Evolutionary conservation across 2,797 vertebrate species (phyloP), one percentile per base, ranked within the genome.

Genomic region (Galago senegalensis): DNA sequence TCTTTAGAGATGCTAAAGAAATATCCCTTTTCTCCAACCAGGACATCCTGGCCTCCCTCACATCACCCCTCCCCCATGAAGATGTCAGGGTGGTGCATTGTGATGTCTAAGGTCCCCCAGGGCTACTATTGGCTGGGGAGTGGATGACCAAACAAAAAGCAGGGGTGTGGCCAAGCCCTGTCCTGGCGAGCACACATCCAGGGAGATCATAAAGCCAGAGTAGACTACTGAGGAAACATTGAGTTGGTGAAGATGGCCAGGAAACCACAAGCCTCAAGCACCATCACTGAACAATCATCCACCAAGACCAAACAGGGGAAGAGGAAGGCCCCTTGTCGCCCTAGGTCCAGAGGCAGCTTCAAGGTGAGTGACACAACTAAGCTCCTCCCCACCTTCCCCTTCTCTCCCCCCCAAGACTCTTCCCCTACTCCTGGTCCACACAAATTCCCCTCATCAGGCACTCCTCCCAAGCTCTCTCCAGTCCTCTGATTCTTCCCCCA

Each of bases 121-220:
- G 21, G 46, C 14, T 31, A 46, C 9, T 6, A 69, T 16, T 70
- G 75, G 25, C 70, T 88, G 31, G 17, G 14, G 27, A 37, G 49
- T 65, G 76, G 31, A 17, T 69, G 58, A 87, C 29, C 14, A 84
- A 56, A 65, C 5, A 87, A 95, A 95, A 67, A n/a, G 53, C 46
- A 81, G 53, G 61, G n/a, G 40, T 11, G 9, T 61, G 20, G 31
- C 49, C 20, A 8, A 0, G 21, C 40, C 70, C 18, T 27, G 49
- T 16, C 40, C 29, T 16, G 2, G 20, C 4, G 0, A 37, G 12
- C 21, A 17, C 63, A 18, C 56, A 85, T 40, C 9, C 18, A 13
- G 9, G 2, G 17, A 21, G 4, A 4, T 8, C 63, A 13, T 34
- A 43, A 0, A 0, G 7, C 14, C 40, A 29, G 17, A n/a, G 20